Conservation (phyloP, 2,113 vertebrate genomes). For the Vicugna pacos region DNA sequence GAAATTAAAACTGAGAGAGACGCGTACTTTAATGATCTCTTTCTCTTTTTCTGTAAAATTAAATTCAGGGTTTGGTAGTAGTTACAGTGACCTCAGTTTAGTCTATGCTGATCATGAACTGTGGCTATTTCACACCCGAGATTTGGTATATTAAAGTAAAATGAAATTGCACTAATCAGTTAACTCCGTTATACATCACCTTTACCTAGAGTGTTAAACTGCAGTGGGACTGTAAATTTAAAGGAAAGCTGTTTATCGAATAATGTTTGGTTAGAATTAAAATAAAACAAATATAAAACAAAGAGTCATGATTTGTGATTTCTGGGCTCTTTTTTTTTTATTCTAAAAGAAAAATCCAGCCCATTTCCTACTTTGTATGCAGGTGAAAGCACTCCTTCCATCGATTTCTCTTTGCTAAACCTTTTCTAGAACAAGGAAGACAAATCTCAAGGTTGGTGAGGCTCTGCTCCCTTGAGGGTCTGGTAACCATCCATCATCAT, state of each 20-base stretch:
- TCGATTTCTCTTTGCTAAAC: background rate
- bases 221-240: background rate
- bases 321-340: background rate
- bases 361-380: background rate
- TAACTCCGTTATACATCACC: constrained; percentile 27
- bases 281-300: constrained; percentile 16
- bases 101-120: constrained; percentile 52
- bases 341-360: background rate
- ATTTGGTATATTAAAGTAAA: constrained; percentile 59
- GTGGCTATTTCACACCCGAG: constrained; percentile 52
- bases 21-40: background rate
- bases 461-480: background rate
- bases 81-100: constrained; percentile 39
- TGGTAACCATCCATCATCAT: background rate
- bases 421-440: background rate
- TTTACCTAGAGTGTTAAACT: background rate
- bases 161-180: constrained; percentile 59
- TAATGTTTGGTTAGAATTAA: constrained; percentile 47
- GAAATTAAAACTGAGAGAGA: constrained; percentile 43
- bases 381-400: background rate
- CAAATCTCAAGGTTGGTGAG: background rate
- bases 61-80: constrained; percentile 37
- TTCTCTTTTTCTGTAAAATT: constrained; percentile 58
- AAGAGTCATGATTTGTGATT: background rate
- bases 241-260: constrained; percentile 32